Evolutionary conservation across 2,888 invertebrate genomes (phyloP).

Genomic region (Taenaris catops): DNA sequence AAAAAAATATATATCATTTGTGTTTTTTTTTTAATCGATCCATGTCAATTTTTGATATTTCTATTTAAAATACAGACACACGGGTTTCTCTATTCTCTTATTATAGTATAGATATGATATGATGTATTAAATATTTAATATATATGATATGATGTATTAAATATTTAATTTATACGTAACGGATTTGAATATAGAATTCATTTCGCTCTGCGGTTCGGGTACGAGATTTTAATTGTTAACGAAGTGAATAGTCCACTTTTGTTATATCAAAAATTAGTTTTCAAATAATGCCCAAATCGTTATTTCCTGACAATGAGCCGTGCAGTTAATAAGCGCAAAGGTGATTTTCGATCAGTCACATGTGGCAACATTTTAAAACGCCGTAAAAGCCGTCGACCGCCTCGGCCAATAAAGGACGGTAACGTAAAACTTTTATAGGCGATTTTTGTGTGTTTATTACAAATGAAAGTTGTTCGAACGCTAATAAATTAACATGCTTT

Average conservation of each 20-base stretch:
- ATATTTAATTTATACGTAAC: no score
- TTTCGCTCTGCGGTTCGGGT: no score
- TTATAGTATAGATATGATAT: no score
- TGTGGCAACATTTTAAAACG: slow-evolving; percentile 40
- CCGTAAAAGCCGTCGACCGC: slow-evolving; percentile 38
- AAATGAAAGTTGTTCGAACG: slow-evolving; percentile 66
- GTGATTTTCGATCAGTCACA: slow-evolving; percentile 66
- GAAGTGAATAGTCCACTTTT: slow-evolving; percentile 8
- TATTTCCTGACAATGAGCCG: slow-evolving; percentile 16
- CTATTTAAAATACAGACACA: no score
- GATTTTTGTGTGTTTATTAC: slow-evolving; percentile 55
- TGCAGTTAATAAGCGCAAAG: slow-evolving; percentile 52
- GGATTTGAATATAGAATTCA: no score
- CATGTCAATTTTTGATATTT: no score
- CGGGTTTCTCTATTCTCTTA: no score
- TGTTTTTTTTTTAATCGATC: no score
- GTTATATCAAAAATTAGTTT: slow-evolving; percentile 11
- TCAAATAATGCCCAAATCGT: slow-evolving; percentile 11
- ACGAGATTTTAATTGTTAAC: slow-evolving; percentile 5
- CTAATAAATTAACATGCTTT: slow-evolving; percentile 77
- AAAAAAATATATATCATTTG: no score
- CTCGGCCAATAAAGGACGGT: slow-evolving; percentile 37
- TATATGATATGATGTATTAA: no score
- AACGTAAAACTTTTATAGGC: slow-evolving; percentile 42
- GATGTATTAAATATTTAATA: no score